phyloP scores from a whole-genome alignment of 2,113 vertebrate species.

The Malurus cyaneus region DNA sequence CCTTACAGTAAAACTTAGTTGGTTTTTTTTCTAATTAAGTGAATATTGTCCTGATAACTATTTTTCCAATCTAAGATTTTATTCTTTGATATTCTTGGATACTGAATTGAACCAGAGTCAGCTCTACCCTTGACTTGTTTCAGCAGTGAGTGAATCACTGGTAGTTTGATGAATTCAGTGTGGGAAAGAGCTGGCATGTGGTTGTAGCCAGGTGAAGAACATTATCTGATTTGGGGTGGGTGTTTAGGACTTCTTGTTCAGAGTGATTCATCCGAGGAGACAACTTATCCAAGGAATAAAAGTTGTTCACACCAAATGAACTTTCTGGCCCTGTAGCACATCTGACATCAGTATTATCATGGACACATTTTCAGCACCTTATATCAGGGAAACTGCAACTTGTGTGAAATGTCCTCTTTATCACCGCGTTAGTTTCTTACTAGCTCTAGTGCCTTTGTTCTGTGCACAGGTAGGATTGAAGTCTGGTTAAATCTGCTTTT shows the following conservation, averaged over 20 bases:
- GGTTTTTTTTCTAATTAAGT: neutral
- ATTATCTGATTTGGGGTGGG: neutral
- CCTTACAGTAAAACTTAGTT: neutral
- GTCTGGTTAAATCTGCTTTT: neutral
- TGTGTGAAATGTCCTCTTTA: neutral
- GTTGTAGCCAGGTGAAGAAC: slow-evolving; percentile 4
- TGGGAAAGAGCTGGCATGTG: neutral
- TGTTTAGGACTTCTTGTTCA: neutral
- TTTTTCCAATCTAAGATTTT: neutral
- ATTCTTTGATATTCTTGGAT: neutral
- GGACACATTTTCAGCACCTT: neutral
- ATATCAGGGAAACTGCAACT: neutral
- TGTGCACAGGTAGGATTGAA: neutral
- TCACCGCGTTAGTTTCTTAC: neutral
- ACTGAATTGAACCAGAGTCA: neutral
- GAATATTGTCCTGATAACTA: neutral
- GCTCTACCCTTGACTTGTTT: neutral
- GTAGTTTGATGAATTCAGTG: neutral
- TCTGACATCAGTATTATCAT: neutral
- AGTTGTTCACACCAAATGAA: neutral
- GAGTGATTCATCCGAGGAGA: neutral
- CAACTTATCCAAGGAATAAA: neutral
- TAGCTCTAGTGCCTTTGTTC: neutral
- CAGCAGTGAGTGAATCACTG: slow-evolving; percentile 2
- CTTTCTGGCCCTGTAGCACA: neutral